These are phyloP conservation scores for Zaprionus nigranus DNA, from an alignment of 1,140 invertebrate genomes.

Conservation along the genomic window DNA sequence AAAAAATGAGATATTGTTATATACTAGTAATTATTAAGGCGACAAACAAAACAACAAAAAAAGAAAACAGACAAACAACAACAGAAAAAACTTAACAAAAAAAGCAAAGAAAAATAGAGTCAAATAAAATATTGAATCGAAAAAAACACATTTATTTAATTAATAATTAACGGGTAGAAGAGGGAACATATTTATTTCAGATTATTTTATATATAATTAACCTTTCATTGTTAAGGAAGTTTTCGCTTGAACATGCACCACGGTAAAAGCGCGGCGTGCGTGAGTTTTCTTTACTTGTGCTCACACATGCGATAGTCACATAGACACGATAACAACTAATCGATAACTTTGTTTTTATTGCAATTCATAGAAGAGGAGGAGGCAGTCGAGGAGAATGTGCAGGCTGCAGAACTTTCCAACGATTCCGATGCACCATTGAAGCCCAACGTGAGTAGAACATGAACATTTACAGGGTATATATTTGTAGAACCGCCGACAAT, in stretches of 20 bases:
- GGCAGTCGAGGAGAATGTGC: conserved; percentile 73
- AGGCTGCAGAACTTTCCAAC: conserved; percentile 78
- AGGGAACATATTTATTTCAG: not conserved
- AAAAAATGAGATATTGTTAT: conserved; percentile 84
- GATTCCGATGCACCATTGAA: conserved; percentile 81
- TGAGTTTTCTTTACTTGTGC: conserved; percentile 4
- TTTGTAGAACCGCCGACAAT: no score
- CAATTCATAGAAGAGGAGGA: conserved; percentile 79
- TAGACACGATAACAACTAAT: conserved; percentile 6
- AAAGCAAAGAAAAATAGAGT: conserved; percentile 80
- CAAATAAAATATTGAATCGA: conserved; percentile 83
- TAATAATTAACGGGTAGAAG: not conserved
- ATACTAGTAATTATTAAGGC: conserved; percentile 82
- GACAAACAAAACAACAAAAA: conserved; percentile 74
- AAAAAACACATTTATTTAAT: conserved; percentile 49
- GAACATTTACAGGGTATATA: not conserved
- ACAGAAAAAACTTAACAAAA: conserved; percentile 68
- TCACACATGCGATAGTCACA: conserved; percentile 19
- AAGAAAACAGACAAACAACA: conserved; percentile 65
- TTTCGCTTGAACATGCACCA: conserved; percentile 49
- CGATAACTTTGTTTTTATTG: conserved; percentile 23
- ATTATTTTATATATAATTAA: not conserved
- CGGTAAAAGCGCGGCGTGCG: conserved; percentile 23
- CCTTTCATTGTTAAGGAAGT: not conserved
- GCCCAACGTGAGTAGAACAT: conserved; percentile 71